Percentiles rank a stretch among this genome's conserved stretches.
phyloP scores from a whole-genome alignment of 2,797 vertebrate genomes.

The Threskiornis aethiopicus region DNA sequence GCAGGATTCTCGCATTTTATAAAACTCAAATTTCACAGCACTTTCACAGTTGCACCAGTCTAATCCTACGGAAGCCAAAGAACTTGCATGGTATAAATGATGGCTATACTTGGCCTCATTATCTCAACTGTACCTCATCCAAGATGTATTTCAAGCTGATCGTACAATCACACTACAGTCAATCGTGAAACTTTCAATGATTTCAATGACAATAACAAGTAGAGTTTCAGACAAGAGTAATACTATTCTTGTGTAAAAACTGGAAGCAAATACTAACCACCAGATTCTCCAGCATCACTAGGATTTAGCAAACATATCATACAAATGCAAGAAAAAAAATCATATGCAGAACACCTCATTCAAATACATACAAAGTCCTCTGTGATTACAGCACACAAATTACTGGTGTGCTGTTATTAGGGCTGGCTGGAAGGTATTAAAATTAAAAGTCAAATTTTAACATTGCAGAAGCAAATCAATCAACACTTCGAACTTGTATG shows the following conservation, averaged over 20 bases:
- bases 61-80: not conserved
- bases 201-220: not conserved
- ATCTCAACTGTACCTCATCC: not conserved
- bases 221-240: not conserved
- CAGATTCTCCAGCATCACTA: not conserved
- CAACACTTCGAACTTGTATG: not conserved
- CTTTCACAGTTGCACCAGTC: not conserved
- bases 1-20: not conserved
- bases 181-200: not conserved
- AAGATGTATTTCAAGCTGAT: not conserved
- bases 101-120: not conserved
- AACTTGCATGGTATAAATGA: not conserved
- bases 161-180: not conserved
- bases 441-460: slow-evolving; percentile 26
- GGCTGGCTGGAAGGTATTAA: not conserved
- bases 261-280: not conserved
- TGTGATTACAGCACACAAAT: not conserved
- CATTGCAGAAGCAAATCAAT: slow-evolving; percentile 24
- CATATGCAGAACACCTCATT: not conserved
- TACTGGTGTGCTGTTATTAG: not conserved
- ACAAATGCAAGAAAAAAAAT: not conserved
- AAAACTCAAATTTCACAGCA: not conserved
- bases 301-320: not conserved
- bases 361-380: not conserved
- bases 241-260: not conserved